These are phyloP conservation scores for Erpetoichthys calabaricus DNA, from an alignment of 2,797 vertebrate genomes.

Conservation along the genomic window DNA sequence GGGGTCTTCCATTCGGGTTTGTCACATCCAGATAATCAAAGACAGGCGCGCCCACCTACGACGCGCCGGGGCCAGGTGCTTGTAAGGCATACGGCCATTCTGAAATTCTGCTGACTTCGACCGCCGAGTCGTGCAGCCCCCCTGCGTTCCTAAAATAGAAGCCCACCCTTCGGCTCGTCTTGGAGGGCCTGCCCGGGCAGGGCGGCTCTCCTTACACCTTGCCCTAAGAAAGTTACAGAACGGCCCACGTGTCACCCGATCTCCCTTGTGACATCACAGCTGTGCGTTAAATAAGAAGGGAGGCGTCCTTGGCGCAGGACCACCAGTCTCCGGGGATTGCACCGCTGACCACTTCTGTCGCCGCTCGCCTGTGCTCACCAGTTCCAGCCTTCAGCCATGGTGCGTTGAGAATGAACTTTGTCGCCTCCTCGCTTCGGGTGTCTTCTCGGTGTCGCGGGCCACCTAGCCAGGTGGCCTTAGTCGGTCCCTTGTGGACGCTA, in stretches of 20 bases:
- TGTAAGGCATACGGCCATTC: too few species aligned
- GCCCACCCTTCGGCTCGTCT: slow-evolving; percentile 29
- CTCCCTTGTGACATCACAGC: slow-evolving; percentile 55
- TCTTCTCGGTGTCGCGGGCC: too few species aligned
- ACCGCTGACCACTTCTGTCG: slow-evolving; percentile 48
- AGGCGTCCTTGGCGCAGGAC: slow-evolving; percentile 52
- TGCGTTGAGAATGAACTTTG: slow-evolving; percentile 55
- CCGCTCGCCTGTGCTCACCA: slow-evolving; percentile 38
- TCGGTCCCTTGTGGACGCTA: too few species aligned
- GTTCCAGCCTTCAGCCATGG: slow-evolving; percentile 69
- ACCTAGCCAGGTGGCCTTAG: too few species aligned
- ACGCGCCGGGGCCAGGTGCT: too few species aligned
- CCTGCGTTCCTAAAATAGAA: slow-evolving; percentile 71
- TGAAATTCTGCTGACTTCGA: slow-evolving; percentile 29
- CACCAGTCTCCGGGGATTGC: slow-evolving; percentile 60
- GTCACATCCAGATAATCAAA: too few species aligned
- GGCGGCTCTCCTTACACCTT: slow-evolving; percentile 60
- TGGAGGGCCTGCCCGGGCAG: slow-evolving; percentile 32
- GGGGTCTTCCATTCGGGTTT: too few species aligned
- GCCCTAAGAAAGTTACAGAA: slow-evolving; percentile 98
- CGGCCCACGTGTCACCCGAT: slow-evolving; percentile 63
- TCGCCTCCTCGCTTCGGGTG: too few species aligned
- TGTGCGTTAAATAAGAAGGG: slow-evolving; percentile 71
- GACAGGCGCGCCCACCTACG: too few species aligned
- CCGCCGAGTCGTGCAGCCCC: slow-evolving; percentile 23